phyloP scores from a whole-genome alignment of 2,888 invertebrate genomes.

The Pristionchus arcanus region DNA sequence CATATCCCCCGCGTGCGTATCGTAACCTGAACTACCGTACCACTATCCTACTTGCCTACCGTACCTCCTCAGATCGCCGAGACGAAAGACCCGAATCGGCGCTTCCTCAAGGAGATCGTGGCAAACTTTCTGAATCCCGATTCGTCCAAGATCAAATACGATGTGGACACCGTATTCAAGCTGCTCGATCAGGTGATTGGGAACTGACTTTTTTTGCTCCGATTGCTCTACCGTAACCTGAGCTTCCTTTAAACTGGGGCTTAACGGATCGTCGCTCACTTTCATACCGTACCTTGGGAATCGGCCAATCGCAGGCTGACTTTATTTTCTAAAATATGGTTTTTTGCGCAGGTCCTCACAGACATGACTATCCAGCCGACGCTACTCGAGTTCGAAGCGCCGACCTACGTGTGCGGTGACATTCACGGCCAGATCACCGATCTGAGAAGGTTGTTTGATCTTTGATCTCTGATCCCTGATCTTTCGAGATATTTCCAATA shows the following conservation, averaged over 20 bases:
- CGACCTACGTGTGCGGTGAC: conserved; percentile 42
- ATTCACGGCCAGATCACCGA: conserved; percentile 52
- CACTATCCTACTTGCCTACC: too few species aligned
- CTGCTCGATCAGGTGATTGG: conserved; percentile 12
- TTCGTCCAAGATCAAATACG: conserved; percentile 1
- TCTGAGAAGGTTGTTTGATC: neutral
- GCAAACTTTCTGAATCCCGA: conserved; percentile 12
- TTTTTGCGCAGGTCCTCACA: neutral
- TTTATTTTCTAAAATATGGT: neutral
- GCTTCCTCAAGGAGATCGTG: neutral
- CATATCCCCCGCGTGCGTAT: too few species aligned
- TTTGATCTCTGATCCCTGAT: too few species aligned
- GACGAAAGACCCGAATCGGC: conserved; percentile 5
- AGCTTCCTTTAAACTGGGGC: too few species aligned
- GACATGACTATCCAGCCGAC: conserved; percentile 29
- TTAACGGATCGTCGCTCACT: too few species aligned
- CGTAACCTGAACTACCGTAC: too few species aligned
- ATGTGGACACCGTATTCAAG: neutral
- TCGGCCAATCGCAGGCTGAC: neutral
- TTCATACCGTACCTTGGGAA: too few species aligned
- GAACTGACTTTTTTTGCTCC: neutral
- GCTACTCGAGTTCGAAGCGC: conserved; percentile 37
- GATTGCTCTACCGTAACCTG: neutral
- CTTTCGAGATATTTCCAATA: too few species aligned
- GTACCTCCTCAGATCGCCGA: neutral